Base-by-base conservation (phyloP, 2,797 vertebrate genomes). In the Falco cherrug region DNA sequence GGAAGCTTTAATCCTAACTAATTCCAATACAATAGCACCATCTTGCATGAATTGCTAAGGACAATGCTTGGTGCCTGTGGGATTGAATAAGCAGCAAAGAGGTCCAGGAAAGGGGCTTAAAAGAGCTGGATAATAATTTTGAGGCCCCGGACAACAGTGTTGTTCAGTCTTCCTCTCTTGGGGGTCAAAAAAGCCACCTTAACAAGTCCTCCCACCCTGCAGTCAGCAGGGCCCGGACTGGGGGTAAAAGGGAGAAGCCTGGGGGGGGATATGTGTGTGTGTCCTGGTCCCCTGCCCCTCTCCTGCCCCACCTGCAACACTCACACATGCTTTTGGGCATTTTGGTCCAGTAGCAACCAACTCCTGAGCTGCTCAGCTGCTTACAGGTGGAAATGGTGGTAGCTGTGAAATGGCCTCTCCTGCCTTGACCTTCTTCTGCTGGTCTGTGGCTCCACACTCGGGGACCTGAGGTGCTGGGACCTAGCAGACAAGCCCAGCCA, bases 1-100 rank as follows among this genome's bases (percentile, higher is more conserved):
- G 60, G 74, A 93, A 94, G 82, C 18, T 86, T 76, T 93, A 95
- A 93, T 92, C 77, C 71, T 89, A 65, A 68, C 60, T 90, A 85
- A 70, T 83, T 90, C 91, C 70, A 89, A 33, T 86, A 92, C 35
- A 84, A 93, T 93, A 93, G 91, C 60, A 80, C 31, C 83, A 73
- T 81, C 73, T 79, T 71, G 57, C 91, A 92, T 87, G 92, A 92
- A 77, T 86, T 84, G 74, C 73, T 71, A 64, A 88, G 95, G 86
- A 94, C 77, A 92, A 87, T 84, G 29, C 41, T 70, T 53, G 43
- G 71, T 86, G 74, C 84, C 78, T 63, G 50, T 80, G 67, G 78
- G 78, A 94, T 35, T 90, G 77, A 84, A 85, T 61, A 89, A 14
- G 10, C 37, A 94, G 53, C 21, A 75, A 61, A 96, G 82, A 89